Conservation (phyloP, 23 tunicate genomes). For the Botrylloides violaceus region DNA sequence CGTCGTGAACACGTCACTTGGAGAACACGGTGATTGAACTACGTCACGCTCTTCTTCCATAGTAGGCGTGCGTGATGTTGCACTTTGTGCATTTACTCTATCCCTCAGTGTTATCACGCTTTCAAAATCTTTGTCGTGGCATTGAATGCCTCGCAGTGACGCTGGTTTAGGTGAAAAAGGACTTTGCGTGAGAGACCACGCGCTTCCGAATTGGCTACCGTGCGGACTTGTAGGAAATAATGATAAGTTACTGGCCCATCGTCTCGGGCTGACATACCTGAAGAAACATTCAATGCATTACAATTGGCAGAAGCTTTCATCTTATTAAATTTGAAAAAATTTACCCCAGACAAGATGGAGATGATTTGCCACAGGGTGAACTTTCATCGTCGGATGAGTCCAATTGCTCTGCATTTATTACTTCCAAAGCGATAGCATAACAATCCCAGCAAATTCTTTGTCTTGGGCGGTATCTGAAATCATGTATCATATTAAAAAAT, state of each 20-base stretch:
- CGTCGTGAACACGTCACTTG: neutral
- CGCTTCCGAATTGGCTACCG: neutral
- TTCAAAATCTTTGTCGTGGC: neutral
- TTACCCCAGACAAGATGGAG: neutral
- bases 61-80: neutral
- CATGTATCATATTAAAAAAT: too few relatives aligned
- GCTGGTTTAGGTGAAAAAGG: neutral
- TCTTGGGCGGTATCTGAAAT: neutral
- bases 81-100: neutral
- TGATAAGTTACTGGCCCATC: neutral
- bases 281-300: too few relatives aligned
- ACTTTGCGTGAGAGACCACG: neutral
- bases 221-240: neutral
- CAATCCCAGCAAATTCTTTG: slow-evolving; percentile 14
- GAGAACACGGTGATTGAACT: neutral
- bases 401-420: neutral
- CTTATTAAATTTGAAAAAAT: too few relatives aligned
- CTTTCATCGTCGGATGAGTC: neutral
- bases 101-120: neutral
- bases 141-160: neutral
- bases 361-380: neutral
- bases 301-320: too few relatives aligned
- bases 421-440: neutral
- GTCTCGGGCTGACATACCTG: neutral
- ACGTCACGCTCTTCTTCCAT: neutral